A percentile compares a stretch with the other conserved stretches of the same genome.
phyloP scores from a whole-genome alignment of 1,140 invertebrate species.

The Aradophagus sp. region DNA sequence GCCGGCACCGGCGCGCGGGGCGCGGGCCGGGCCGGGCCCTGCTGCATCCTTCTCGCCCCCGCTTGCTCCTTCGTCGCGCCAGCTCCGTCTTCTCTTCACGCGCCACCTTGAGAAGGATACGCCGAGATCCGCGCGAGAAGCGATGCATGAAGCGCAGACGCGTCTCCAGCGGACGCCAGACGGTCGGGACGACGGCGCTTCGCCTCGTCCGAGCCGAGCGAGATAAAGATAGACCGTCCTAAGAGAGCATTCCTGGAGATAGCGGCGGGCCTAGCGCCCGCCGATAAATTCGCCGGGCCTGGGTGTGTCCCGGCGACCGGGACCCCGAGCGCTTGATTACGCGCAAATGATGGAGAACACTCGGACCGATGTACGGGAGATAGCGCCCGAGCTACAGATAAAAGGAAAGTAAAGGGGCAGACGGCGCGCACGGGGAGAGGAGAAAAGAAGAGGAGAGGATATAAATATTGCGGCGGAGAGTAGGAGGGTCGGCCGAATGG shows the following conservation, averaged over 20 bases:
- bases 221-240: neutral
- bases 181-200: neutral
- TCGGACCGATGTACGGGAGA: conserved; percentile 6
- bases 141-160: conserved; percentile 23
- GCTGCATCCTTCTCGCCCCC: conserved; percentile 35
- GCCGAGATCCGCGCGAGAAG: conserved; percentile 25
- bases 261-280: neutral
- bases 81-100: conserved; percentile 50
- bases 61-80: conserved; percentile 33
- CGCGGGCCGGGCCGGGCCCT: conserved; percentile 1
- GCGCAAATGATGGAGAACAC: too few relatives aligned
- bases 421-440: conserved; percentile 15
- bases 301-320: too few relatives aligned
- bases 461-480: conserved; percentile 60
- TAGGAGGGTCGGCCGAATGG: conserved; percentile 48
- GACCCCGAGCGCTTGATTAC: too few relatives aligned
- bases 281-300: conserved; percentile 10
- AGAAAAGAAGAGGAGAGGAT: conserved; percentile 53
- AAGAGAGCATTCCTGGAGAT: too few relatives aligned
- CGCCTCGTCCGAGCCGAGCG: neutral
- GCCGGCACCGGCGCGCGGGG: conserved; percentile 7
- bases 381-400: conserved; percentile 26
- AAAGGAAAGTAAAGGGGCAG: conserved; percentile 46
- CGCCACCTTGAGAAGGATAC: conserved; percentile 66
- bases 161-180: conserved; percentile 4